A percentile compares a stretch with the other conserved stretches of the same genome.
Conservation (phyloP, 2,888 invertebrate species). For the Beris chalybata region DNA sequence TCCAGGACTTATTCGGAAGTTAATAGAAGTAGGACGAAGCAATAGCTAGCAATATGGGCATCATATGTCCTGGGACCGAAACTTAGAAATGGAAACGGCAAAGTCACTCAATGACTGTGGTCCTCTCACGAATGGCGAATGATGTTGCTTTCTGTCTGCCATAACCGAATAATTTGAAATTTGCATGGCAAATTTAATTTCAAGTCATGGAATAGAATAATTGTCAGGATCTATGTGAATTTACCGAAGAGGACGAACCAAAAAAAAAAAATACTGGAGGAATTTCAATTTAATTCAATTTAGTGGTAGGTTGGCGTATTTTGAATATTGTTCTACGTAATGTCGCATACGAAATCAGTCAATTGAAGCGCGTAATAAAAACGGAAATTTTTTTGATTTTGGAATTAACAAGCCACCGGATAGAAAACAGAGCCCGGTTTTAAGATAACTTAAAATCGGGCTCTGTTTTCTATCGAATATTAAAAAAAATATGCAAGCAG, state of each 20-base stretch:
- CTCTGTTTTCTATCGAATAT: too few relatives aligned
- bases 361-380: too few relatives aligned
- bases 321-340: too few relatives aligned
- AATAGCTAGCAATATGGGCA: constrained; percentile 13
- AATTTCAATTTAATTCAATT: too few relatives aligned
- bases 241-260: not conserved
- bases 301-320: too few relatives aligned
- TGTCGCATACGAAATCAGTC: too few relatives aligned
- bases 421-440: too few relatives aligned
- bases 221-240: constrained; percentile 21
- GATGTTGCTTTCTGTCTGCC: not conserved
- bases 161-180: constrained; percentile 25
- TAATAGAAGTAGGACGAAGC: not conserved
- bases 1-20: not conserved
- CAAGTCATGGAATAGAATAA: constrained; percentile 28
- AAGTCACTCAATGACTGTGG: constrained; percentile 30
- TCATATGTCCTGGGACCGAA: constrained; percentile 25
- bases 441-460: too few relatives aligned
- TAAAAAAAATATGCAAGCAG: too few relatives aligned
- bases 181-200: constrained; percentile 29
- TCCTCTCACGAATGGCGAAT: constrained; percentile 17
- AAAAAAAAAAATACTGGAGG: too few relatives aligned
- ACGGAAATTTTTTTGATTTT: too few relatives aligned
- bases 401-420: too few relatives aligned
- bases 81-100: constrained; percentile 27